Conservation (phyloP, 2,797 vertebrate genomes). For the Acanthurus lineatus region DNA sequence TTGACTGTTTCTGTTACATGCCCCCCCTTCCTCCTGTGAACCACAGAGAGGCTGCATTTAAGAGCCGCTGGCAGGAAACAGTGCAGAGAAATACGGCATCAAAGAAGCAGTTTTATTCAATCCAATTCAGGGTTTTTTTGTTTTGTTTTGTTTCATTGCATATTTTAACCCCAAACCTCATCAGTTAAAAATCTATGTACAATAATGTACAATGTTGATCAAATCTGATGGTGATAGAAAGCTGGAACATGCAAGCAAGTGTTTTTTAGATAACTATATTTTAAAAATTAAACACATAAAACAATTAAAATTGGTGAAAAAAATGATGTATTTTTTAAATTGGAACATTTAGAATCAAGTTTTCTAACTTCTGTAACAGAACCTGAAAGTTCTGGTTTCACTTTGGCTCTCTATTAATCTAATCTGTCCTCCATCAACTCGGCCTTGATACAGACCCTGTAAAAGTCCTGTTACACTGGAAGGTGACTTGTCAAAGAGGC, state of each 20-base stretch:
- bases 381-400: background rate
- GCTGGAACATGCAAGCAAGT: background rate
- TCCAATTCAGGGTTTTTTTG: background rate
- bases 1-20: conserved; percentile 50
- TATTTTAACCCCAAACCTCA: background rate
- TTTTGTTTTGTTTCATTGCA: background rate
- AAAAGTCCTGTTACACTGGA: background rate
- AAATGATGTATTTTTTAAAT: background rate
- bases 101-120: background rate
- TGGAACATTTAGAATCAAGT: background rate
- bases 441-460: background rate
- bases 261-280: background rate
- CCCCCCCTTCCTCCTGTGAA: conserved; percentile 17
- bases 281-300: too few relatives aligned
- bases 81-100: conserved; percentile 8
- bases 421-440: background rate
- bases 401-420: background rate
- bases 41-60: conserved; percentile 42
- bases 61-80: conserved; percentile 39
- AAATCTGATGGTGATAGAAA: background rate
- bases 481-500: background rate
- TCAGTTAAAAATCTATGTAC: conserved; percentile 1
- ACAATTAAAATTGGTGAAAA: too few relatives aligned
- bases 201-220: background rate
- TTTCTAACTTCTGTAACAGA: background rate